Evolutionary conservation across 2,797 vertebrate genomes (phyloP), one percentile per base, ranked within the genome.

Genomic region (Coilia nasus): DNA sequence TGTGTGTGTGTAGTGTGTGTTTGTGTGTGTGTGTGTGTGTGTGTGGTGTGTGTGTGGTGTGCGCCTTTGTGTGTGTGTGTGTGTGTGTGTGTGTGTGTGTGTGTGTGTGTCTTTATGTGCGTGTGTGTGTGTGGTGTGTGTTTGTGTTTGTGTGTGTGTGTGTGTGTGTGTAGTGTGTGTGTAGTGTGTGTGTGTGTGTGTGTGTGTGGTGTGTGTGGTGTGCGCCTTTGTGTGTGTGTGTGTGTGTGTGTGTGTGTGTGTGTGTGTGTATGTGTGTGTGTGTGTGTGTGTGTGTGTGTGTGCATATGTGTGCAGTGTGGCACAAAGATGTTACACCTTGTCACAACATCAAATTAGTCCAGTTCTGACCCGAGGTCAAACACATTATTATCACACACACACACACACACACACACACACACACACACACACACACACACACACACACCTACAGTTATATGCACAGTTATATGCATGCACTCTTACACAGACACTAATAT

Each of bases 321-420:
- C 4, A 3, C 86, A 84, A 41, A 82, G 59, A 85, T 19, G n/a
- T 88, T 84, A 50, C 50, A 5, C 2, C 86, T 23, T 83, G 2
- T 41, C 57, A 83, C 1, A 19, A 86, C 35, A 31, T 23, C 23
- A 64, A 11, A 19, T 59, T 35, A 23, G 46, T 60, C 4, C 67
- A 19, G 15, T 35, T 31, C 50, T 54, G 50, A 31, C 64, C 31
- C 9, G 50, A 44, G 71, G 31, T 1, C 67, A 19, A 5, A 2
- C 67, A 41, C 21, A 75, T 41, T 35, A 31, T 19, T 75, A 41
- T 41, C 46, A 82, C 59, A 19, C 31, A 78, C 31, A 21, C 35
- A 21, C 17, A 21, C 71, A 21, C 17, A 3, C 71, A 78, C 6
- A 31, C 31, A 21, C 15, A 25, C n/a, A 15, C 64, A 31, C 28